These are phyloP conservation scores for Echinometra lucunter DNA, from an alignment of 53 echinoderm and acorn worm species.

Conservation along the genomic window DNA sequence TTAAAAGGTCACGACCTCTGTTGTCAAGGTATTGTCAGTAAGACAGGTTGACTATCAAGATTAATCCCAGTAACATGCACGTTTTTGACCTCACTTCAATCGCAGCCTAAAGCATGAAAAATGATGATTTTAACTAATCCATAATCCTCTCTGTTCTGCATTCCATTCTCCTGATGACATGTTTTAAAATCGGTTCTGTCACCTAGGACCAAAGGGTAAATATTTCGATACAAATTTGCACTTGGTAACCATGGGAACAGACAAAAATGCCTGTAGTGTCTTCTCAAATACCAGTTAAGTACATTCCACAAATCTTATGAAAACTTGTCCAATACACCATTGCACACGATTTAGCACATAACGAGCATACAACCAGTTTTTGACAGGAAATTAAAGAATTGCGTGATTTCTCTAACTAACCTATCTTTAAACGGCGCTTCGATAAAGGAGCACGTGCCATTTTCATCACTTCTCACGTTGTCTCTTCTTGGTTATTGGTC, in stretches of 20 bases:
- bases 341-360: not conserved
- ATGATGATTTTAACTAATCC: not conserved
- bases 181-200: slow-evolving; percentile 1
- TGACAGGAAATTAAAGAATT: not conserved
- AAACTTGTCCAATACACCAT: not conserved
- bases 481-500: too few species aligned
- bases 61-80: not conserved
- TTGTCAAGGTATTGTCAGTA: not conserved
- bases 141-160: slow-evolving; percentile 23
- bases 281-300: slow-evolving; percentile 34
- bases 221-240: slow-evolving; percentile 15
- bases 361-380: not conserved
- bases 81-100: slow-evolving; percentile 34
- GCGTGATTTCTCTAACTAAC: not conserved
- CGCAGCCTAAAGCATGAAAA: slow-evolving; percentile 13
- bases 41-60: not conserved
- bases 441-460: too few species aligned
- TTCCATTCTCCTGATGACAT: slow-evolving; percentile 37
- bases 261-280: slow-evolving; percentile 5
- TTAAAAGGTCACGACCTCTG: not conserved
- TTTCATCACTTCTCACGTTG: too few species aligned
- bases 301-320: slow-evolving; percentile 3
- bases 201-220: slow-evolving; percentile 44
- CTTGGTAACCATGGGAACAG: slow-evolving; percentile 44
- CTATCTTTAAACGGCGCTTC: not conserved